A percentile compares a stretch with the other conserved stretches of the same genome.
phyloP scores from a whole-genome alignment of 2,888 invertebrate species.

The Lordiphosa andalusiaca region DNA sequence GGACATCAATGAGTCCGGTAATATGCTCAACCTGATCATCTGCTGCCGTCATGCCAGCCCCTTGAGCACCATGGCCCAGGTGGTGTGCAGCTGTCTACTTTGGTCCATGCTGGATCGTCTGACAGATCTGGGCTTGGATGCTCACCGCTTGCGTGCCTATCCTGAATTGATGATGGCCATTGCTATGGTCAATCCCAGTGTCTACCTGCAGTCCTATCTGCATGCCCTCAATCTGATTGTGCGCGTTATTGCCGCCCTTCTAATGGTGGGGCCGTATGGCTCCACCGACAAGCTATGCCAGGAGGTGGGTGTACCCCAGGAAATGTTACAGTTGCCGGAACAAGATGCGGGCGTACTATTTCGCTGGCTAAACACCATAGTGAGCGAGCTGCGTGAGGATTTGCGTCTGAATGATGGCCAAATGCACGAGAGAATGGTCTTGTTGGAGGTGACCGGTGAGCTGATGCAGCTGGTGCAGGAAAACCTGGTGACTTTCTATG shows the following conservation, averaged over 20 bases:
- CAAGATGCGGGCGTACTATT: conserved; percentile 43
- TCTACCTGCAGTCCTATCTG: conserved; percentile 41
- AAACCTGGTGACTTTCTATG: conserved; percentile 14
- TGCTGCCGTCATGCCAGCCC: conserved; percentile 52
- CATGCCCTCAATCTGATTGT: conserved; percentile 50
- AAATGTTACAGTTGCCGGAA: conserved; percentile 26
- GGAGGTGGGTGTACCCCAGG: conserved; percentile 36
- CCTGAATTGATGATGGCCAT: conserved; percentile 42
- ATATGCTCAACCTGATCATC: conserved; percentile 42
- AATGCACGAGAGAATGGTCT: conserved; percentile 37
- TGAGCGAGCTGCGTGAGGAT: conserved; percentile 37
- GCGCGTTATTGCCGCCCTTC: conserved; percentile 28
- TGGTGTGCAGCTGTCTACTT: conserved; percentile 43
- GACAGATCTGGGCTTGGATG: conserved; percentile 38
- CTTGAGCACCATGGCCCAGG: conserved; percentile 48
- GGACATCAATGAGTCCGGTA: conserved; percentile 32
- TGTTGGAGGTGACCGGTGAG: conserved; percentile 46
- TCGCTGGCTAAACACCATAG: conserved; percentile 50
- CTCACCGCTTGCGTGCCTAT: conserved; percentile 38
- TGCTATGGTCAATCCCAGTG: conserved; percentile 38
- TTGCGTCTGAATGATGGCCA: conserved; percentile 26
- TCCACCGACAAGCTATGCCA: conserved; percentile 31
- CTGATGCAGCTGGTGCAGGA: conserved; percentile 36
- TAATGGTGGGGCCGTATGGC: conserved; percentile 43
- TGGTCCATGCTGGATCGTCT: conserved; percentile 49